These are phyloP conservation scores for Lithobates pipiens DNA, from an alignment of 2,797 vertebrate genomes.

Conservation along the genomic window DNA sequence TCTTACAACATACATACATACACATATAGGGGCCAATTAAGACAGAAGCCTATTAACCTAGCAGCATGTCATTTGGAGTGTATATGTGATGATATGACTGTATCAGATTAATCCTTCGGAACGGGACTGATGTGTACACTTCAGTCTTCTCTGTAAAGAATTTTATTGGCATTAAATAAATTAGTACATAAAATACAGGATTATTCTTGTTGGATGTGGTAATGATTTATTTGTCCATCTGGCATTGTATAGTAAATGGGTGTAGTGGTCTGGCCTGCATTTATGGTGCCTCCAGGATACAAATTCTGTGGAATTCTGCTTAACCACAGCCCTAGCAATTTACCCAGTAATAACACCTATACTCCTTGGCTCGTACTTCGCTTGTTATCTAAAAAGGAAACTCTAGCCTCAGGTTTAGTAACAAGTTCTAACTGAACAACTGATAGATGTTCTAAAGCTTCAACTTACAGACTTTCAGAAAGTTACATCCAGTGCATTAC, in stretches of 20 bases:
- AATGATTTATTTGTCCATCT: neutral
- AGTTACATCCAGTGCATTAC: neutral
- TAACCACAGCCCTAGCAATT: neutral
- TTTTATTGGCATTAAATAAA: neutral
- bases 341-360: constrained; percentile 4
- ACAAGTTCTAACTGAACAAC: neutral
- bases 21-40: too few relatives aligned
- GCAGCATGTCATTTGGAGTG: too few relatives aligned
- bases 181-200: neutral
- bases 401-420: constrained; percentile 17
- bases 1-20: too few relatives aligned
- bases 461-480: neutral
- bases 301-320: neutral
- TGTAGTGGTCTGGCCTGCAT: neutral
- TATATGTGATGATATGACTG: too few relatives aligned
- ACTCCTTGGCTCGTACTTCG: neutral
- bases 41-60: too few relatives aligned
- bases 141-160: neutral
- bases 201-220: neutral
- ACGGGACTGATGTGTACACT: too few relatives aligned
- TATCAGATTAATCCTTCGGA: too few relatives aligned
- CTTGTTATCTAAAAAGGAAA: neutral
- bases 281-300: neutral
- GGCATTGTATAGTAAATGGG: neutral
- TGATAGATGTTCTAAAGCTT: neutral